Evolutionary conservation across 2,888 invertebrate species (phyloP).

Genomic region (Fragum whitleyi): DNA sequence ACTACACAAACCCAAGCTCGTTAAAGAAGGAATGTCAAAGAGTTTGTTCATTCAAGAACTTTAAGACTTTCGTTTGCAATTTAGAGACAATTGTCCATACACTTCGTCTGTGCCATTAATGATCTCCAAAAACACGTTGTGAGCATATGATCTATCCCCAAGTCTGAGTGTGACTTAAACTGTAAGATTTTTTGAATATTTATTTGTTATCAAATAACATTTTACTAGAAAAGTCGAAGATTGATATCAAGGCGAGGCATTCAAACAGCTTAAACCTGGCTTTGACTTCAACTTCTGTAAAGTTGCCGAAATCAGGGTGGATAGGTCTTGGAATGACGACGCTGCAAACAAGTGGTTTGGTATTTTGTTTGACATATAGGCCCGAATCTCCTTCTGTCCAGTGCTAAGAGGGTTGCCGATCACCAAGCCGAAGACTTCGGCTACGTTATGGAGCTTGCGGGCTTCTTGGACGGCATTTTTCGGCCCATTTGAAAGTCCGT

Average conservation of each 20-base stretch:
- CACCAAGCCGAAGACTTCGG: neutral
- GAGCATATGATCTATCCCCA: no score
- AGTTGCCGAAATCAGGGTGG: neutral
- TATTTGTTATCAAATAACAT: no score
- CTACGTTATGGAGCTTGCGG: neutral
- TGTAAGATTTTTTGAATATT: no score
- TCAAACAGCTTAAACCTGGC: neutral
- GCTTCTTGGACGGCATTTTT: neutral
- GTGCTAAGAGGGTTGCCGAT: neutral
- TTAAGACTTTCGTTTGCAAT: no score
- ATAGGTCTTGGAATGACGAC: neutral
- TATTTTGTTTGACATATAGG: neutral
- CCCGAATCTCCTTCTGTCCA: neutral
- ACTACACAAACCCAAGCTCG: no score
- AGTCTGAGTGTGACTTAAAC: no score
- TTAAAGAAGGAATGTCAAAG: no score
- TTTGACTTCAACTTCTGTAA: neutral
- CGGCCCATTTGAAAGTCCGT: neutral
- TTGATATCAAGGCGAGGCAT: neutral
- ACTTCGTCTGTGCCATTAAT: no score
- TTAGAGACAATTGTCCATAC: no score
- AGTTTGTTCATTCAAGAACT: no score
- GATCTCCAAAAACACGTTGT: no score
- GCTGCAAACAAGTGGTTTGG: neutral
- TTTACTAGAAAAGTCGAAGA: no score